Evolutionary conservation across 2,888 invertebrate genomes (phyloP), one percentile per base, ranked within the genome.

Genomic region (Agriotes lineatus): DNA sequence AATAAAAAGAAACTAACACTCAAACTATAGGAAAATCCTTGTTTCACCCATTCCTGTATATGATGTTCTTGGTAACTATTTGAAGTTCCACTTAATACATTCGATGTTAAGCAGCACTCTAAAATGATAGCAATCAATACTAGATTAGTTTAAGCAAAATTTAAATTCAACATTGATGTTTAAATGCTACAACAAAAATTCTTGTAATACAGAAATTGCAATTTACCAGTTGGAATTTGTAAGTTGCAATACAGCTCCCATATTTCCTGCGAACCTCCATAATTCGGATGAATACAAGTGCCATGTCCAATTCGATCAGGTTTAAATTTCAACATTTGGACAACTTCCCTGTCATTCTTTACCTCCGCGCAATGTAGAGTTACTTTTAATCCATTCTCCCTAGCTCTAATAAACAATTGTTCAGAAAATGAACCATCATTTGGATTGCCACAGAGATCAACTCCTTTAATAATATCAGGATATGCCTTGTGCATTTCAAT

Each of bases 291-390:
- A 59, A 96, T 86, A 81, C 89, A 94, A 2, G 92, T 92, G 3
- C 93, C 95, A 85, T 96, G 96, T 0, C 96, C 96, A 74, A 96
- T 89, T 67, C 96, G 87, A 48, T 95, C 90, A 59, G 95, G 94
- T 63, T 87, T 87, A 78, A 93, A 92, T 56, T 88, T 80, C 9
- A 94, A 79, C 85, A 96, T 91, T 75, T 90, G 87, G 25, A 84
- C 74, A 0, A 91, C 87, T 86, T 96, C 94, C 1, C 82, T 75
- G 18, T 88, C 86, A 78, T 93, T 92, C 50, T 87, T 85, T 16
- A 95, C 90, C 88, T 96, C 96, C 3, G 91, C 95, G 80, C 95
- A 91, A 80, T 96, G 96, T 18, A 95, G 82, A 18, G 94, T 88
- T 54, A 93, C 83, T 80, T 89, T 90, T 16, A 96, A 85, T 0